Evolutionary conservation across 2,888 invertebrate species (phyloP).

Genomic region (Adineta ricciae): DNA sequence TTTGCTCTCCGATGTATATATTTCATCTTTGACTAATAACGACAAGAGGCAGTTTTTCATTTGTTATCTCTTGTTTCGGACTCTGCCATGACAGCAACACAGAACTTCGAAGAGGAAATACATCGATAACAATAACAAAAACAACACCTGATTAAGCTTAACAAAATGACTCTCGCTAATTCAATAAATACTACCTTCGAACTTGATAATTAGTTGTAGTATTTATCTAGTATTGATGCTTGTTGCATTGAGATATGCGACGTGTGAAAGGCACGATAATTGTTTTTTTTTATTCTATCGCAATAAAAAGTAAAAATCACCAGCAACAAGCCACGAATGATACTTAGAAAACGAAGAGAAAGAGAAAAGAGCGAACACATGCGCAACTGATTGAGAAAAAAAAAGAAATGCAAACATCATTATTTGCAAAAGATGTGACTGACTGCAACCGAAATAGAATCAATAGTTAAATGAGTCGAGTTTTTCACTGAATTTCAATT

Average conservation of each 20-base stretch:
- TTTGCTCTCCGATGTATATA: not conserved
- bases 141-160: not conserved
- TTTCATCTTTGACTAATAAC: not conserved
- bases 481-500: no score
- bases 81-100: not conserved
- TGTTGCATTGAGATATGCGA: no score
- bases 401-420: not conserved
- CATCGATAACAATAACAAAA: not conserved
- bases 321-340: not conserved
- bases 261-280: not conserved
- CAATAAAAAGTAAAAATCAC: not conserved
- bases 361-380: not conserved
- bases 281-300: not conserved
- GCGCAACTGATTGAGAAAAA: no score
- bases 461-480: no score
- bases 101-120: not conserved
- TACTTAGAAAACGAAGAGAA: not conserved
- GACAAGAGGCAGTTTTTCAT: not conserved
- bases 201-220: not conserved
- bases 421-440: not conserved
- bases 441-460: not conserved
- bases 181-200: not conserved
- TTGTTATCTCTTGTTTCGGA: not conserved
- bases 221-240: no score
- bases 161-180: not conserved